Conservation (phyloP, 1,140 invertebrate genomes). For the Papilio machaon region DNA sequence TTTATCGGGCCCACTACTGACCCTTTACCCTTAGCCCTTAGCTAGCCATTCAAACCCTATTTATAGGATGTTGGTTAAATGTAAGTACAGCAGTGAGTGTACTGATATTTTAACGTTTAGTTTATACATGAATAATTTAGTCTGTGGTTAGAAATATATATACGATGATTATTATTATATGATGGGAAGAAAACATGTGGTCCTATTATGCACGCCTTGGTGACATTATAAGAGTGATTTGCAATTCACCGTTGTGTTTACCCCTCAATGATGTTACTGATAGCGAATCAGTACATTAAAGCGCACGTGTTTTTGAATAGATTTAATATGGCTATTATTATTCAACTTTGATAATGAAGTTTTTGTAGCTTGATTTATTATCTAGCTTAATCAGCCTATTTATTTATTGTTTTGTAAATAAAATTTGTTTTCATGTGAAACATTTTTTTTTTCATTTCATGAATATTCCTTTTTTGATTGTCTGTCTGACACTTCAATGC, state of each 20-base stretch:
- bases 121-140: constrained; percentile 43
- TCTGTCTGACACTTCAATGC: constrained; percentile 15
- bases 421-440: not conserved
- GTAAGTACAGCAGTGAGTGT: constrained; percentile 40
- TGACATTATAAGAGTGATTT: constrained; percentile 77
- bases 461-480: not conserved
- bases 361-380: not conserved
- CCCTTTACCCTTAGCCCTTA: constrained; percentile 79
- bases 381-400: not conserved
- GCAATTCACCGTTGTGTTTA: constrained; percentile 60
- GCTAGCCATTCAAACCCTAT: constrained; percentile 66
- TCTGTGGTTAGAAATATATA: constrained; percentile 44
- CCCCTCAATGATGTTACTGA: constrained; percentile 57
- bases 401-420: not conserved
- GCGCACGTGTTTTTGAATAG: constrained; percentile 56
- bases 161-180: constrained; percentile 65
- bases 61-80: constrained; percentile 47
- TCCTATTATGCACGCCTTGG: constrained; percentile 73
- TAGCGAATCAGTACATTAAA: constrained; percentile 56
- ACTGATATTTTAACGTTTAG: constrained; percentile 43
- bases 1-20: constrained; percentile 78
- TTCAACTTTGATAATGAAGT: constrained; percentile 28
- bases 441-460: not conserved
- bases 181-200: constrained; percentile 78
- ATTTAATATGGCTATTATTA: constrained; percentile 45